Evolutionary conservation across 1,140 invertebrate genomes (phyloP), one percentile per base, ranked within the genome.

Genomic region (Ceratina japonica): DNA sequence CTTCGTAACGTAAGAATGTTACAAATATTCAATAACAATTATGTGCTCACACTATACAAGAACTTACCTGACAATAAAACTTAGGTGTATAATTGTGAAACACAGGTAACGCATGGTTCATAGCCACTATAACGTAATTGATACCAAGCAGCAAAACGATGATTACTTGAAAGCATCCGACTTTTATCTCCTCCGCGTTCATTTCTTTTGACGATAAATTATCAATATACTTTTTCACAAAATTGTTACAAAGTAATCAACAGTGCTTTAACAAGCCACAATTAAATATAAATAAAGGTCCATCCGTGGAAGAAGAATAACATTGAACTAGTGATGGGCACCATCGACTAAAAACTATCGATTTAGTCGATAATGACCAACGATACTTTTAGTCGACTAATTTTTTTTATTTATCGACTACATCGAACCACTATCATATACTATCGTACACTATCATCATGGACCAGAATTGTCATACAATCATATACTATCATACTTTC

Each of bases 71-170:
- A 76, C 93, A 94, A 75, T 91, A 90, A 83, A 93, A 93, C 44
- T 92, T 89, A n/a, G 92, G 92, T 3, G 92, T 91, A 49, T 91
- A 89, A 59, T 91, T 91, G 78, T 93, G 92, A 78, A 93, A 92
- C 7, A 88, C 82, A 24, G 92, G 89, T 12, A 93, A 76, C 31
- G 92, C 86, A 70, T 93, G 91, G 84, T 92, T 93, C 83, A 94
- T 92, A 0, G 89, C 88, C 0, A 94, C 91, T 37, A 92, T 92
- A n/a, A 92, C 87, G 77, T 93, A 92, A 85, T 93, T 93, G 62
- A 92, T 87, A n/a, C 89, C 90, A 4, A 94, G 73, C 0, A 94
- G 79, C 64, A 93, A 75, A 37, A 91, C 87, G 13, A 93, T 80
- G 18, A 93, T 76, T 20, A 93, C 73, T 85, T 93, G 93, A 83